Base-by-base conservation (phyloP, 2,113 vertebrate species). In the Tychaedon coryphoeus region DNA sequence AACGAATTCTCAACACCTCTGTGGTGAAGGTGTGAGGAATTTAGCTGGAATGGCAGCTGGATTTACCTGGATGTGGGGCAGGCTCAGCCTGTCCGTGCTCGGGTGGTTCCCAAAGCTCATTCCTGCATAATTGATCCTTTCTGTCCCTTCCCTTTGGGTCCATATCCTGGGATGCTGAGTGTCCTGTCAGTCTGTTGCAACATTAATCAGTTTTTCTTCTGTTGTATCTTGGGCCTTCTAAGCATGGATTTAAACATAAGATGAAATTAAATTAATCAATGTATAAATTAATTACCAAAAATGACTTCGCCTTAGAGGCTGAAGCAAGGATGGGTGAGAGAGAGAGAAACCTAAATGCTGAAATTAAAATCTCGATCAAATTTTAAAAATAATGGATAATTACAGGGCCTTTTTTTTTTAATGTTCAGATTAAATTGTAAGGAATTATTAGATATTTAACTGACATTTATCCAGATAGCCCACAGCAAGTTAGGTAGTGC, bases 391-490 rank as follows among this genome's bases (percentile, higher is more conserved):
- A 97, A 96, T 83, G 86, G 92, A 91, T 97, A 96, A 97, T 97
- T 97, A 97, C 86, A 78, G 89, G 38, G 67, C n/a, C 15, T 19
- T 56, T 87, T 93, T 91, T 71, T 54, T 57, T n/a, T 48, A 7
- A 97, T 93, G 89, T 93, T 95, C 95, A 72, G 75, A 96, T 96
- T 83, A 93, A 96, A 96, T 89, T 93, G 95, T 91, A 90, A 94
- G 85, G 79, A 96, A 97, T 96, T 97, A 95, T 96, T 97, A 97
- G 96, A 88, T 97, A 95, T 97, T 97, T 97, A 96, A 96, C 88
- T 97, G 97, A 97, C 97, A 97, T 97, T 97, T 97, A 97, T 97
- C 88, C 96, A 86, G 93, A 97, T 96, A 96, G 96, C 97, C 97
- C 95, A 72, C 93, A 97, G 97, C 96, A 94, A 96, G 96, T 84